phyloP scores from a whole-genome alignment of 2,797 vertebrate genomes.

The Acanthis flammea region DNA sequence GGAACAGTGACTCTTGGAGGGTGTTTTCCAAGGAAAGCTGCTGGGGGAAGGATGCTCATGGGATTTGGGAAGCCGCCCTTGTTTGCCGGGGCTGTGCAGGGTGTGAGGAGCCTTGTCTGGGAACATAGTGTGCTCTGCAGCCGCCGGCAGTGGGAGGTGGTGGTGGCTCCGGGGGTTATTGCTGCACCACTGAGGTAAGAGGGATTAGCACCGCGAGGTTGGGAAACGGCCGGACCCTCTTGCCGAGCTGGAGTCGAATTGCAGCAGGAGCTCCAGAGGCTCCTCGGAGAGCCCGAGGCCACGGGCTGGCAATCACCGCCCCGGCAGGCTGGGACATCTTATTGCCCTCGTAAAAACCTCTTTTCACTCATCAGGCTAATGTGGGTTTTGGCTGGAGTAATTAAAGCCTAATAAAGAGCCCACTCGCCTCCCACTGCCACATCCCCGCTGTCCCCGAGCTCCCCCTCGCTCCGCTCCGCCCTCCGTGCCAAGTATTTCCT shows the following conservation, averaged over 20 bases:
- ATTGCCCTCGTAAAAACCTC: not conserved
- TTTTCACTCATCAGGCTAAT: not conserved
- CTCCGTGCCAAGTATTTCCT: not conserved
- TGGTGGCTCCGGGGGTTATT: not conserved
- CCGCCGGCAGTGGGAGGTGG: not conserved
- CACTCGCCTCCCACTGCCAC: fast-evolving
- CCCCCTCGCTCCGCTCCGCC: fast-evolving
- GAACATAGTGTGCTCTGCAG: not conserved
- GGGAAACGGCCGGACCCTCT: not conserved
- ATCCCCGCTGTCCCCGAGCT: not conserved
- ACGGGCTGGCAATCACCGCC: not conserved
- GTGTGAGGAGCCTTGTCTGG: not conserved
- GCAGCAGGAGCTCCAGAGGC: not conserved
- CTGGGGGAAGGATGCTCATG: fast-evolving
- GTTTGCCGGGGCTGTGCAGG: fast-evolving
- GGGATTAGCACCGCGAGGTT: not conserved
- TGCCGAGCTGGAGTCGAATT: fast-evolving
- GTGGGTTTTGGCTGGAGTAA: not conserved
- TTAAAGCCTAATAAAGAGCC: not conserved
- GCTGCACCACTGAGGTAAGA: not conserved
- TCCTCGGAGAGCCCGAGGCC: not conserved
- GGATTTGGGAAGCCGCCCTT: not conserved
- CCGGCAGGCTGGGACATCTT: fast-evolving
- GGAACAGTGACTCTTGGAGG: fast-evolving
- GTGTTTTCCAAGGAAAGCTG: not conserved